phyloP scores from a whole-genome alignment of 2,888 invertebrate species.

The Cryptocephalus primarius region DNA sequence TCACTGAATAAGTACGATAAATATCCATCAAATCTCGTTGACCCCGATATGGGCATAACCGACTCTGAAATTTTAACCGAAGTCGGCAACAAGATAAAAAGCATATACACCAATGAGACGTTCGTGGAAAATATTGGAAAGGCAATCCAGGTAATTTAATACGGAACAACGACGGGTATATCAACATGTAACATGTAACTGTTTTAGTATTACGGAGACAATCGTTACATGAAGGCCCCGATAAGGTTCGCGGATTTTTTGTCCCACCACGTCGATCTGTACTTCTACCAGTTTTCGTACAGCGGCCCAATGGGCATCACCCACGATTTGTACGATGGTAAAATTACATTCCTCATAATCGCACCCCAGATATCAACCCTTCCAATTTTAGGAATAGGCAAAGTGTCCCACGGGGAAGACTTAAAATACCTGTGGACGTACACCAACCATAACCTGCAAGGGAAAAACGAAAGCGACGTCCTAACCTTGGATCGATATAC shows the following conservation, averaged over 20 bases:
- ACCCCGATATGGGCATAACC: conserved; percentile 13
- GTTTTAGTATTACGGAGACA: conserved; percentile 12
- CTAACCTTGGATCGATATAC: conserved; percentile 5
- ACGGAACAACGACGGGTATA: too few relatives aligned
- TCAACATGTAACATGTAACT: too few relatives aligned
- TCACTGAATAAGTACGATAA: too few relatives aligned
- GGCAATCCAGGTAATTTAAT: background rate
- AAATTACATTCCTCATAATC: background rate
- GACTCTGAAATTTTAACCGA: conserved; percentile 3
- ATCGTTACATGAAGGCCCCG: conserved; percentile 8
- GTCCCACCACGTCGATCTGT: conserved; percentile 10
- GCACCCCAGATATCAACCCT: background rate
- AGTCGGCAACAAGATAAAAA: conserved; percentile 10
- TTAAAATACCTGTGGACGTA: conserved; percentile 14
- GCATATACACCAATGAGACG: conserved; percentile 8
- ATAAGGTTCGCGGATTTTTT: conserved; percentile 13
- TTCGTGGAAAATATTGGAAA: background rate
- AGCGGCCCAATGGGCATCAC: conserved; percentile 8
- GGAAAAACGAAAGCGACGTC: conserved; percentile 5
- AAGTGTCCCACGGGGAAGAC: conserved; percentile 19
- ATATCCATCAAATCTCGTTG: conserved; percentile 7
- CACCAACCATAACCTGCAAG: conserved; percentile 2
- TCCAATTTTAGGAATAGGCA: background rate
- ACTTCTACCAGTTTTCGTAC: conserved; percentile 12
- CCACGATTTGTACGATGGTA: background rate